Conservation (phyloP, 2,113 vertebrate genomes). For the Hoplias malabaricus region DNA sequence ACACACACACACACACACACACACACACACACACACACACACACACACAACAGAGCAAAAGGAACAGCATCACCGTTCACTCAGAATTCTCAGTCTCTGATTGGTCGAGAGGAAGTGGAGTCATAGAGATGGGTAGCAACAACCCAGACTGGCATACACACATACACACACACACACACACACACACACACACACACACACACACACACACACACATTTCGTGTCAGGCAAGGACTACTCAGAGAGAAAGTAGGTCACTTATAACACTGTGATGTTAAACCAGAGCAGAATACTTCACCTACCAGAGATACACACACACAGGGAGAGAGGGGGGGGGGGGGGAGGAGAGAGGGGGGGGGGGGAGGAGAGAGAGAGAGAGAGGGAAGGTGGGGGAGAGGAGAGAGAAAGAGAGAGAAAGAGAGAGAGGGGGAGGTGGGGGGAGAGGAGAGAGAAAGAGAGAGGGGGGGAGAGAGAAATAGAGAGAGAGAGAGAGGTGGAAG, state of each 20-base stretch:
- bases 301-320: background rate
- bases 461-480: background rate
- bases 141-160: conserved; percentile 24
- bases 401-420: background rate
- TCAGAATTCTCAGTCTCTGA: conserved; percentile 16
- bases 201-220: conserved; percentile 10
- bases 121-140: conserved; percentile 45
- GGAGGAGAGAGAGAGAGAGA: background rate
- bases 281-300: background rate
- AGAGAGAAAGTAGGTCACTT: conserved; percentile 51
- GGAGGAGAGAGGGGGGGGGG: background rate
- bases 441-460: background rate
- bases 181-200: conserved; percentile 12
- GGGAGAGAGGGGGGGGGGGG: background rate
- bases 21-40: conserved; percentile 10
- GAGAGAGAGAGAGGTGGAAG: background rate
- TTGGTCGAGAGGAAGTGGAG: conserved; percentile 34
- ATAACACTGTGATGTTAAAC: background rate
- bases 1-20: conserved; percentile 22
- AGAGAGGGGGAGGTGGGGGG: background rate
- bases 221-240: conserved; percentile 30
- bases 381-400: background rate
- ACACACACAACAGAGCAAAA: conserved; percentile 20
- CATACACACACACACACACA: conserved; percentile 1
- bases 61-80: conserved; percentile 30